Percentiles rank a stretch among this genome's conserved stretches.
Conservation (phyloP, 2,888 invertebrate genomes). For the Drosophila anceps region DNA sequence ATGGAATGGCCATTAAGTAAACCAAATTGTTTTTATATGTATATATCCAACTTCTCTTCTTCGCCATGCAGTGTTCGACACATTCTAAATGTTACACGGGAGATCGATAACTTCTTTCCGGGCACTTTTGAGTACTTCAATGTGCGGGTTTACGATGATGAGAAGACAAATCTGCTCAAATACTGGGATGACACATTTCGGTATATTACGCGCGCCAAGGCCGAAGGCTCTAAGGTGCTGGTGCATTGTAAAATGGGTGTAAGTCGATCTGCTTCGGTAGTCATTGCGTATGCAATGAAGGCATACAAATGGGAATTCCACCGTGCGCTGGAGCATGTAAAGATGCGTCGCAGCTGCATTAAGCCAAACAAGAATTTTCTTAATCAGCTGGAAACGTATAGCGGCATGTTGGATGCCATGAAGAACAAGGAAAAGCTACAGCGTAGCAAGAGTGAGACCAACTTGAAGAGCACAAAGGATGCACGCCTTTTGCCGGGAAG, state of each 20-base stretch:
- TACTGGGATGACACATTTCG: conserved; percentile 99
- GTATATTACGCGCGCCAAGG: conserved; percentile 96
- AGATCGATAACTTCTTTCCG: conserved; percentile 99
- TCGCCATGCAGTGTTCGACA: conserved; percentile 95
- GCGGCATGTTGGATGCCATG: conserved; percentile 98
- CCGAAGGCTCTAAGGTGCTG: conserved; percentile 96
- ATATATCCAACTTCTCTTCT: conserved; percentile 73
- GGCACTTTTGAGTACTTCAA: conserved; percentile 98
- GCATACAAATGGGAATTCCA: conserved; percentile 97
- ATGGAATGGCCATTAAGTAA: conserved; percentile 64
- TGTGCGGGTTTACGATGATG: conserved; percentile 98
- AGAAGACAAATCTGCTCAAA: conserved; percentile 97
- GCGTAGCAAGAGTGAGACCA: conserved; percentile 96
- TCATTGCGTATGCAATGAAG: conserved; percentile 99
- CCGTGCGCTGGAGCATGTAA: conserved; percentile 95
- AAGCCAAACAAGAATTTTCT: conserved; percentile 98
- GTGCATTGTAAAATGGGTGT: conserved; percentile 99
- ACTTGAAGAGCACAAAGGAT: conserved; percentile 90
- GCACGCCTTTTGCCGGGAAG: conserved; percentile 87
- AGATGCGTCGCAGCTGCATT: conserved; percentile 95
- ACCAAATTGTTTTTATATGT: no score
- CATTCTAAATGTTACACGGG: conserved; percentile 98
- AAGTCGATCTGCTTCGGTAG: conserved; percentile 98
- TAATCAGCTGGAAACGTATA: conserved; percentile 97
- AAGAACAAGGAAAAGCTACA: conserved; percentile 97